Base-by-base conservation (phyloP, 2,888 invertebrate species). In the Lasioglossum morio region DNA sequence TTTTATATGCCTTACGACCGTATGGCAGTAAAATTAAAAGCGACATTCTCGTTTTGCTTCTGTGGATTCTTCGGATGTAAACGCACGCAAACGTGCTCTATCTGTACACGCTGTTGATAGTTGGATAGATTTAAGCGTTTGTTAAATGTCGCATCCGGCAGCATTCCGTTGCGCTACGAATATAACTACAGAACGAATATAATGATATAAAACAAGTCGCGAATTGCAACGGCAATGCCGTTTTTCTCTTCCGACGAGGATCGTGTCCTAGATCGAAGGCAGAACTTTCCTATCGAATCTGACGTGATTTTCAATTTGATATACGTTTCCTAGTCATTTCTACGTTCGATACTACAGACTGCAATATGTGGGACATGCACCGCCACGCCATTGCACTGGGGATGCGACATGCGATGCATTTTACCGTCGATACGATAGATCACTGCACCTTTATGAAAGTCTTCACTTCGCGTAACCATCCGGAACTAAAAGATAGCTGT, bases 81-180 rank as follows among this genome's bases (percentile, higher is more conserved):
- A 34, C 63, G 66, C 72, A 75, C 40, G 79, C 66, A 73, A 76
- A 70, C 48, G 34, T 40, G n/a, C 84, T 40, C 60, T 88, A 82
- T 1, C 63, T 81, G 72, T 85, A 87, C 87, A 75, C 48, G 77
- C 79, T 89, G 89, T 89, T 89, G 82, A 89, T 82, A 90, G 89
- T 80, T 80, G 43, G 43, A 85, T 81, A 85, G 87, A 79, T 86
- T 80, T 89, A 85, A 88, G 43, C 79, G 75, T 87, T 87, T 89
- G 86, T 88, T 87, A 85, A 69, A 86, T 84, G 84, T 88, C 79
- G 72, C 77, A 75, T 70, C 79, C 73, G 80, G 75, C 63, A 53
- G 30, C 77, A 79, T 88, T 90, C 88, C 88, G 88, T 90, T 90
- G 91, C 91, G 85, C 79, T 84, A 70, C 69, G 23, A 82, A 7